Evolutionary conservation across 92 coral and sea anemone species (phyloP), one percentile per base, ranked within the genome.

Genomic region (Heliopora coerulea): DNA sequence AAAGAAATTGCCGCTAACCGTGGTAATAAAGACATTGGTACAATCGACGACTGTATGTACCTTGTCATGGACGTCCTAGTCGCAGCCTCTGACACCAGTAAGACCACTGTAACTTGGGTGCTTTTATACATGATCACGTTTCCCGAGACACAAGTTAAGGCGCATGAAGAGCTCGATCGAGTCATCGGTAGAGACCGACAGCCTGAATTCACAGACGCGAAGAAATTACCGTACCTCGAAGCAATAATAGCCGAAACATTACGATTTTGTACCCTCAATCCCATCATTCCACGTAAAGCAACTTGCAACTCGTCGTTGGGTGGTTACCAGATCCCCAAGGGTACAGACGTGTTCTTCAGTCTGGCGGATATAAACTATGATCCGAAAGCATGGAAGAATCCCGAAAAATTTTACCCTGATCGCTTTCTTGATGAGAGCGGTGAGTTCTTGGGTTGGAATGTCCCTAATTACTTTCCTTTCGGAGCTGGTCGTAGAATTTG

Each of bases 151-250:
- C 91, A 87, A 49, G 62, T 78, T 2, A 78, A 74, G 28, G 75
- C 63, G 3, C 91, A 87, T 17, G 80, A 76, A 20, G 91, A 87
- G 62, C 76, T 87, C 2, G 91, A 87, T 73, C 75, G 54, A 54
- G 81, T 83, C 33, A 25, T 87, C 49, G 88, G 91, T 20, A 79
- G 75, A 42, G 74, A 83, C 63, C 83, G 80, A 32, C 79, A 60
- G 25, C 91, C 91, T 13, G 11, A 34, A 56, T 70, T 72, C 69
- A 65, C 74, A 33, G 88, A 87, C 59, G 65, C 68, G 58, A 72
- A 69, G 1, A 31, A 64, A 33, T 54, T 87, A 19, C 82, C 74
- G 46, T 87, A 79, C 68, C 54, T 87, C 24, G 80, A 87, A 39
- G 91, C 91, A 6, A 58, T 74, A 44, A 83, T 87, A 26, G 67